phyloP scores from a whole-genome alignment of 2,113 vertebrate species.

The Bombycilla garrulus region DNA sequence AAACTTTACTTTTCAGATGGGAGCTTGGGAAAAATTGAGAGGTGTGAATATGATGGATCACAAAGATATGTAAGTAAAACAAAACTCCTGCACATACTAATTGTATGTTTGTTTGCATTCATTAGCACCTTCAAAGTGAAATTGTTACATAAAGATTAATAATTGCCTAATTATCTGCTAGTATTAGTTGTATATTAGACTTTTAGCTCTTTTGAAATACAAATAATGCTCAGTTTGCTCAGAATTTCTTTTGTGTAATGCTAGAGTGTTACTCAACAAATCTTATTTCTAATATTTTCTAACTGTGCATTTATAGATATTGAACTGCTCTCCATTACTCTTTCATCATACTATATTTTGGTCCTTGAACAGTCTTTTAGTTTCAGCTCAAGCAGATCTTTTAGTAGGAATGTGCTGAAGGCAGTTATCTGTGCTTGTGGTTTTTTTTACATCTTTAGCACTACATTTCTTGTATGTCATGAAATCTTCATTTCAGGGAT shows the following conservation, averaged over 20 bases:
- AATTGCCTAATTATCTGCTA: background rate
- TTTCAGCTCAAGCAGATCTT: background rate
- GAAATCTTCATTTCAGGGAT: background rate
- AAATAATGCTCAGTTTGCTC: background rate
- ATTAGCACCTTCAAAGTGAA: background rate
- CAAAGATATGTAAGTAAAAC: slow-evolving; percentile 89
- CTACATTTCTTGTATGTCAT: background rate
- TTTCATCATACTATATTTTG: background rate
- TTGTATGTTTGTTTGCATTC: background rate
- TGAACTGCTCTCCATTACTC: background rate
- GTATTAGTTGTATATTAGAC: background rate
- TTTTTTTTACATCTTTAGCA: background rate
- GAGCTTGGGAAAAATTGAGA: slow-evolving; percentile 92
- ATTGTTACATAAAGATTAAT: background rate
- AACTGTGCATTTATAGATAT: background rate
- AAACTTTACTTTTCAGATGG: slow-evolving; percentile 98
- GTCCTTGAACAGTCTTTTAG: background rate
- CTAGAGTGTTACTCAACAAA: background rate
- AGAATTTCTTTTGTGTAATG: background rate
- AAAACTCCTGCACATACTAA: background rate
- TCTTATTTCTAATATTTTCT: background rate
- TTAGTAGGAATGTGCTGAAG: background rate
- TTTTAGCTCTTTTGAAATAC: background rate
- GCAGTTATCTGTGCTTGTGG: background rate
- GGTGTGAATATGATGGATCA: slow-evolving; percentile 95